A percentile compares a stretch with the other conserved stretches of the same genome.
Conservation (phyloP, 2,888 invertebrate species). For the Resseliella maxima region DNA sequence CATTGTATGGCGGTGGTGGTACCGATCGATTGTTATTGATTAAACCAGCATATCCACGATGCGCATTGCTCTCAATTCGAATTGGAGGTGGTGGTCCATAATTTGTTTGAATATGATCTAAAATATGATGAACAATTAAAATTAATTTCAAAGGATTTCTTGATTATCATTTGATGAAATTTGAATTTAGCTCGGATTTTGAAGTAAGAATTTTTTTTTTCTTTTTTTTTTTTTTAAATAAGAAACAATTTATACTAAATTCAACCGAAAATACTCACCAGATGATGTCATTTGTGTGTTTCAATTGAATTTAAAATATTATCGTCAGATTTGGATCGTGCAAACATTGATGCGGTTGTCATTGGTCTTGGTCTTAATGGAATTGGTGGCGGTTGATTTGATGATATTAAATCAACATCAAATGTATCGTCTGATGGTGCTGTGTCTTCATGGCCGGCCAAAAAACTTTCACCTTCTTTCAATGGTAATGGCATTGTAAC, state of each 20-base stretch:
- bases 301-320: conserved; percentile 80
- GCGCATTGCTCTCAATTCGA: conserved; percentile 73
- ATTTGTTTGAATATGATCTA: too few relatives aligned
- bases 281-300: too few relatives aligned
- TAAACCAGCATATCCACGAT: conserved; percentile 69
- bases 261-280: too few relatives aligned
- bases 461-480: conserved; percentile 70
- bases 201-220: too few relatives aligned
- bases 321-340: conserved; percentile 82
- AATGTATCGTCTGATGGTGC: conserved; percentile 71
- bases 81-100: conserved; percentile 79
- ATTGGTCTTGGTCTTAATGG: conserved; percentile 71
- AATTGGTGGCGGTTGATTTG: conserved; percentile 75
- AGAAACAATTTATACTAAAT: too few relatives aligned
- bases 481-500: conserved; percentile 78
- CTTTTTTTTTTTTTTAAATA: too few relatives aligned
- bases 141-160: too few relatives aligned
- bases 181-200: too few relatives aligned
- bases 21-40: conserved; percentile 62
- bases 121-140: too few relatives aligned
- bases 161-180: too few relatives aligned
- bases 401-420: conserved; percentile 67
- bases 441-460: conserved; percentile 72
- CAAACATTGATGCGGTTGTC: conserved; percentile 67
- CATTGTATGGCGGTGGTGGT: conserved; percentile 77